Conservation (phyloP, 1,140 invertebrate genomes). For the Microplitis mediator region DNA sequence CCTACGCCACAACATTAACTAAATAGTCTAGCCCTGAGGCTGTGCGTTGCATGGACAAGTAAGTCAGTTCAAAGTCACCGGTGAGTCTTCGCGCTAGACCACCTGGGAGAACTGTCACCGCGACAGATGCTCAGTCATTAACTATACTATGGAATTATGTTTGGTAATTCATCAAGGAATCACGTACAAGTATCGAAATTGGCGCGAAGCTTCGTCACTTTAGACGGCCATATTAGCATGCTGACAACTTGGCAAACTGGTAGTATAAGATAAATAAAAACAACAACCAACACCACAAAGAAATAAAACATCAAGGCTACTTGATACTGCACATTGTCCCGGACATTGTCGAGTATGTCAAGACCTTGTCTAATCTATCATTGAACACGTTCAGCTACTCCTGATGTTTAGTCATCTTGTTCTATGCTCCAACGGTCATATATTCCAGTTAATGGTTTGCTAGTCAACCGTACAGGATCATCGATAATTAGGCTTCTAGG, state of each 20-base stretch:
- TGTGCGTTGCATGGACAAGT: not conserved
- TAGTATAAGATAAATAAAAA: not conserved
- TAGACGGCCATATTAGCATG: slow-evolving; percentile 24
- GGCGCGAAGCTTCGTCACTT: not conserved
- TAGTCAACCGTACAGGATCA: slow-evolving; percentile 11
- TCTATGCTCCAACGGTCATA: slow-evolving; percentile 16
- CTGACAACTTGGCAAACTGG: not conserved
- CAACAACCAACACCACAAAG: slow-evolving; percentile 8
- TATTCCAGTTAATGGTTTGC: slow-evolving; percentile 19
- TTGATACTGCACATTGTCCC: slow-evolving; percentile 19
- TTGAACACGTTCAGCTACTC: slow-evolving; percentile 4
- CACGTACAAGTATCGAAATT: not conserved
- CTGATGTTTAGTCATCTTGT: slow-evolving; percentile 27
- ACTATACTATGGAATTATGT: not conserved
- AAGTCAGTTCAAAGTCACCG: not conserved
- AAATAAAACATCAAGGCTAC: slow-evolving; percentile 13
- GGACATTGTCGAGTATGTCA: slow-evolving; percentile 21
- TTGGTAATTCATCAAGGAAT: slow-evolving; percentile 18
- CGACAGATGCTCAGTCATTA: slow-evolving; percentile 7
- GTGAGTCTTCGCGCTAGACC: not conserved
- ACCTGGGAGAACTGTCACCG: not conserved
- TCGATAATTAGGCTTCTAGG: slow-evolving; percentile 11
- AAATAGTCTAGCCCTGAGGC: not conserved
- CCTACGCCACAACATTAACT: too few relatives aligned
- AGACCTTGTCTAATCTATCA: slow-evolving; percentile 23